phyloP scores from a whole-genome alignment of 2,888 invertebrate species.

The Ctena decussata region DNA sequence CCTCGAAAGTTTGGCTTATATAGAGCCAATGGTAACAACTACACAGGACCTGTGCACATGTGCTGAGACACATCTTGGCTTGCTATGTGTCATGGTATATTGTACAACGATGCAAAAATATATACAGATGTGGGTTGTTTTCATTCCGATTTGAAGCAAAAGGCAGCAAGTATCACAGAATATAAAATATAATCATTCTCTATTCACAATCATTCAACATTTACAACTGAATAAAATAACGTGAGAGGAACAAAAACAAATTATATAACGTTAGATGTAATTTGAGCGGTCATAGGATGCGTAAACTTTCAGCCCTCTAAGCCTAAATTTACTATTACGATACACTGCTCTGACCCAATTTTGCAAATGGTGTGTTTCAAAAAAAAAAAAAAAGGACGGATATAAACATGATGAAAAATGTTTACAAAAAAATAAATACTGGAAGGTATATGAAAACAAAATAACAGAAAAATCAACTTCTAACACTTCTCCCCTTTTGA shows the following conservation, averaged over 20 bases:
- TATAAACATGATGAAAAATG: neutral
- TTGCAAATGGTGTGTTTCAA: neutral
- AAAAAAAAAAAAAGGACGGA: neutral
- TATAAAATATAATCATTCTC: slow-evolving; percentile 10
- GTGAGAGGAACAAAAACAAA: neutral
- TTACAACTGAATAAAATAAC: neutral
- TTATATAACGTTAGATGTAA: neutral
- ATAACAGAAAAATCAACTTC: neutral
- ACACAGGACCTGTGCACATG: too few species aligned
- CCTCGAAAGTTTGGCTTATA: too few species aligned
- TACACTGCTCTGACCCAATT: neutral
- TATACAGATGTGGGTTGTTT: slow-evolving; percentile 6
- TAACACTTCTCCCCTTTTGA: too few species aligned
- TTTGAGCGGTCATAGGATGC: neutral
- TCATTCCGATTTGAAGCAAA: slow-evolving; percentile 30
- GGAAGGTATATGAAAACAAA: neutral
- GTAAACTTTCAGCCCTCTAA: too few species aligned
- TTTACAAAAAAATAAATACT: neutral
- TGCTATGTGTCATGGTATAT: too few species aligned
- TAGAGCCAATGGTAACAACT: too few species aligned
- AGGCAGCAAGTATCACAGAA: slow-evolving; percentile 30
- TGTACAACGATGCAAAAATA: neutral
- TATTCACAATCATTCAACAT: slow-evolving; percentile 12
- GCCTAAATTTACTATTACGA: too few species aligned
- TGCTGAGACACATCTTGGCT: too few species aligned